phyloP scores from a whole-genome alignment of 2,113 vertebrate genomes.

The Ammodytes dubius region DNA sequence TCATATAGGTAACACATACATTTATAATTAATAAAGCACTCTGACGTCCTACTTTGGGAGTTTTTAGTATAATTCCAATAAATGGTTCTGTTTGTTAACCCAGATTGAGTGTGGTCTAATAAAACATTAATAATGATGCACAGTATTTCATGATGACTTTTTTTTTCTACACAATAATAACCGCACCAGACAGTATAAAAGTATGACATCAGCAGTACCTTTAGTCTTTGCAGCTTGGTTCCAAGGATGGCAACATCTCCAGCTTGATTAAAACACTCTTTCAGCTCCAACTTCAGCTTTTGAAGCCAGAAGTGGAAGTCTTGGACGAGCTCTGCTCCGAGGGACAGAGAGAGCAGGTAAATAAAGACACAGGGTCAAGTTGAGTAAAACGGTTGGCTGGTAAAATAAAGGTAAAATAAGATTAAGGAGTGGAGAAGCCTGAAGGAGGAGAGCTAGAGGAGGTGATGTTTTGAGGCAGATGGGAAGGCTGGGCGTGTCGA shows the following conservation, averaged over 20 bases:
- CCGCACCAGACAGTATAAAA: background rate
- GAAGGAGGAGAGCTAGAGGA: slow-evolving; percentile 28
- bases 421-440: slow-evolving; percentile 38
- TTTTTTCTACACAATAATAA: background rate
- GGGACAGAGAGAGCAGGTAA: slow-evolving; percentile 18
- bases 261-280: slow-evolving; percentile 86
- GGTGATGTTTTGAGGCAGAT: slow-evolving; percentile 70
- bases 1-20: too few relatives aligned
- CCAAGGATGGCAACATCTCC: slow-evolving; percentile 87
- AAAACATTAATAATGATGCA: background rate
- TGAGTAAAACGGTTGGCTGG: slow-evolving; percentile 10
- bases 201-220: slow-evolving; percentile 83
- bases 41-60: too few relatives aligned
- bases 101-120: background rate
- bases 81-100: background rate
- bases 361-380: background rate
- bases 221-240: slow-evolving; percentile 88
- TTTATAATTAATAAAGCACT: too few relatives aligned
- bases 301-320: slow-evolving; percentile 92
- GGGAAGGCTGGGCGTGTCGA: slow-evolving; percentile 80
- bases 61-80: background rate
- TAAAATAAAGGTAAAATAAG: slow-evolving; percentile 13
- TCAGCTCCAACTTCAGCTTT: slow-evolving; percentile 84
- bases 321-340: slow-evolving; percentile 87
- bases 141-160: background rate